Base-by-base conservation (phyloP, 2,113 vertebrate genomes). In the Dendropsophus ebraccatus region DNA sequence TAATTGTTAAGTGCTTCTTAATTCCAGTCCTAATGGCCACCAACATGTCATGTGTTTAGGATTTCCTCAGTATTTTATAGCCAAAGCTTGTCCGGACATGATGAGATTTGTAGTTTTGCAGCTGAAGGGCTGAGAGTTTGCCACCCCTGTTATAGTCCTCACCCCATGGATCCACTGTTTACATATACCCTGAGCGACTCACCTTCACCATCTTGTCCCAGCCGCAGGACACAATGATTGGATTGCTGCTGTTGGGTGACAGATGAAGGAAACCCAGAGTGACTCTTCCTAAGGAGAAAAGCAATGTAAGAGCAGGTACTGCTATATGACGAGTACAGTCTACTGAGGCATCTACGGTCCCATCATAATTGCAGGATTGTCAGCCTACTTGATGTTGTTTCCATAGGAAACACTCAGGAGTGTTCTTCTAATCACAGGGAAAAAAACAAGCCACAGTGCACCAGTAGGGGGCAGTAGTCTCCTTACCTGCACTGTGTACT, bases 131-230 rank as follows among this genome's bases (percentile, higher is more conserved):
- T n/a, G n/a, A n/a, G n/a, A n/a, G n/a, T n/a, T n/a, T n/a, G n/a
- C n/a, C n/a, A n/a, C n/a, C n/a, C n/a, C n/a, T n/a, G n/a, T n/a
- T n/a, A n/a, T n/a, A n/a, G n/a, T n/a, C n/a, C n/a, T n/a, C n/a
- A n/a, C n/a, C n/a, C n/a, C n/a, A n/a, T n/a, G n/a, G n/a, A n/a
- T n/a, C n/a, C n/a, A n/a, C n/a, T n/a, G n/a, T n/a, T n/a, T n/a
- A n/a, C n/a, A n/a, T n/a, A n/a, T 0, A 54, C 49, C 30, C 16
- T 10, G 17, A 54, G 2, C 8, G 2, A 17, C 91, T 90, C 89
- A 98, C 98, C 96, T 99, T 99, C 69, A 99, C 98, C 93, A 98
- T 92, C 87, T 97, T 99, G 91, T 99, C 98, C 97, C 98, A 99
- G 76, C 97, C 97, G 0, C 97, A 98, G 87, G 98, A 99, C n/a